phyloP scores from a whole-genome alignment of 2,888 invertebrate genomes.

The Steinernema hermaphroditum region DNA sequence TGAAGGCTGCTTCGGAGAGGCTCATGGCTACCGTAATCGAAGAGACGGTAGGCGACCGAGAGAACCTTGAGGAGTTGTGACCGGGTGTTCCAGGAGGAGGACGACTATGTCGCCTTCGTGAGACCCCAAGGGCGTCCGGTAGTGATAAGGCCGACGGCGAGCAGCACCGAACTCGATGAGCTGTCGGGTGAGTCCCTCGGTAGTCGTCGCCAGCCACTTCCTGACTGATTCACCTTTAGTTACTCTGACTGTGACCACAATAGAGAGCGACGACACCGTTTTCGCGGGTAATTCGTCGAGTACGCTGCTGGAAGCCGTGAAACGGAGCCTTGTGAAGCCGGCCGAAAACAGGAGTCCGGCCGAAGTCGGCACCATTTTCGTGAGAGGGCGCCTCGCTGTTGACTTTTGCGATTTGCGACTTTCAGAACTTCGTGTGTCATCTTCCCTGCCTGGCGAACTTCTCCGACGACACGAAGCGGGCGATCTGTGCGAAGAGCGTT shows the following conservation, averaged over 20 bases:
- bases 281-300: not conserved
- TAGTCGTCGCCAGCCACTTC: not conserved
- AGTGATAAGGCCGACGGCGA: constrained; percentile 6
- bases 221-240: not conserved
- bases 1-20: no score
- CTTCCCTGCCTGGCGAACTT: constrained; percentile 81
- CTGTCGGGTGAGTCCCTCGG: constrained; percentile 13
- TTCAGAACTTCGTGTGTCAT: constrained; percentile 88
- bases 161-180: constrained; percentile 19
- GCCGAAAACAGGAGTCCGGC: not conserved
- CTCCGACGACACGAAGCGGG: constrained; percentile 89
- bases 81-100: constrained; percentile 11
- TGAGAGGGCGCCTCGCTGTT: not conserved
- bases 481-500: constrained; percentile 89
- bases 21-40: no score
- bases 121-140: not conserved
- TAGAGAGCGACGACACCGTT: not conserved
- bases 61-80: no score
- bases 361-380: constrained; percentile 12
- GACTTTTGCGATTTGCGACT: constrained; percentile 14
- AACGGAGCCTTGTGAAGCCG: not conserved
- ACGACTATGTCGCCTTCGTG: constrained; percentile 23
- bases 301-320: not conserved
- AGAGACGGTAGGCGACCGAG: no score
- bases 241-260: constrained; percentile 1